These are phyloP conservation scores for Istiophorus platypterus DNA, from an alignment of 2,113 vertebrate species.

Conservation along the genomic window DNA sequence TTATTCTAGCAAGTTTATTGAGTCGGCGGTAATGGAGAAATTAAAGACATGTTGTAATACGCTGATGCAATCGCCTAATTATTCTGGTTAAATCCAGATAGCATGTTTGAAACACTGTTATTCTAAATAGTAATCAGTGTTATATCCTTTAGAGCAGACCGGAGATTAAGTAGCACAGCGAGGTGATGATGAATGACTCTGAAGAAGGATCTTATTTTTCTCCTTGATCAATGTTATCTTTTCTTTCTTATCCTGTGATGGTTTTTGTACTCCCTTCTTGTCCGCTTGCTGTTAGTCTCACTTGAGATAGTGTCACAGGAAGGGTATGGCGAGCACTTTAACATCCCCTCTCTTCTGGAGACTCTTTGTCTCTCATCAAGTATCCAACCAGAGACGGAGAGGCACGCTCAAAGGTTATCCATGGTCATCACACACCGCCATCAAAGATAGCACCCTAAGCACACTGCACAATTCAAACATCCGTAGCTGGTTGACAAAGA, in stretches of 20 bases:
- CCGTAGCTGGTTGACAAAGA: neutral
- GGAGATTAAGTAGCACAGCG: conserved; percentile 50
- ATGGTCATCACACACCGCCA: conserved; percentile 48
- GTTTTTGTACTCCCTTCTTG: conserved; percentile 61
- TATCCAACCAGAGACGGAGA: conserved; percentile 58
- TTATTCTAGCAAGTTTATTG: neutral
- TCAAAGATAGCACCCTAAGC: conserved; percentile 49
- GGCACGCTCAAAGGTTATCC: conserved; percentile 73
- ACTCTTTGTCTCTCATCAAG: conserved; percentile 73
- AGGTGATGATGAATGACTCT: conserved; percentile 72
- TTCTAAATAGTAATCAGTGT: conserved; percentile 46
- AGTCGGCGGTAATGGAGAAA: conserved; percentile 22
- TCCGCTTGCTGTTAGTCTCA: conserved; percentile 74
- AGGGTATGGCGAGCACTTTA: conserved; percentile 71
- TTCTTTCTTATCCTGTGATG: conserved; percentile 21
- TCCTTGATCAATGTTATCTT: conserved; percentile 80
- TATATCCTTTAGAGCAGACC: conserved; percentile 39
- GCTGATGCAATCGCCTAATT: conserved; percentile 53
- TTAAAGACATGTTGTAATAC: conserved; percentile 3
- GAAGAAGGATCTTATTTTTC: conserved; percentile 68
- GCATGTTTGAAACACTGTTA: conserved; percentile 30
- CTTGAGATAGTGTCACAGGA: conserved; percentile 81
- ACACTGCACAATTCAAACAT: conserved; percentile 11
- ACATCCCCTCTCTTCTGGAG: conserved; percentile 66
- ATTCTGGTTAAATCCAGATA: conserved; percentile 37